A percentile compares a stretch with the other conserved stretches of the same genome.
phyloP scores from a whole-genome alignment of 1,140 invertebrate species.

The Heterodera carotae region DNA sequence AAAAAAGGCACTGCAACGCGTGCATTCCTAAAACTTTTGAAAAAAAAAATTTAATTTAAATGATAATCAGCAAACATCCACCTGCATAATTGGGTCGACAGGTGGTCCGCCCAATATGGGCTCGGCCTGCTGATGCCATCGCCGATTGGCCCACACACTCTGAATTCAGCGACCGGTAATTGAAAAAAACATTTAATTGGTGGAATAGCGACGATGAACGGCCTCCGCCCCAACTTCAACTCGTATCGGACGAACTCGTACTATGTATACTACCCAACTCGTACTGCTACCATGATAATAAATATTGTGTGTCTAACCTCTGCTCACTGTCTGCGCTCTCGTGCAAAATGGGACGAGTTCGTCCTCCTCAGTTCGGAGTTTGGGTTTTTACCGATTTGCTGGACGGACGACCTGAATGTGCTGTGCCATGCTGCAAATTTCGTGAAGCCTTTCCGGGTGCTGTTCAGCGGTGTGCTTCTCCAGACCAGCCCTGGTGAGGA shows the following conservation, averaged over 20 bases:
- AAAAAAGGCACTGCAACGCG: neutral
- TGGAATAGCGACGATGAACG: neutral
- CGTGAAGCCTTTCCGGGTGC: neutral
- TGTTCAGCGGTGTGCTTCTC: conserved; percentile 6
- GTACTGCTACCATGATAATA: no score
- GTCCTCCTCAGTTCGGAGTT: neutral
- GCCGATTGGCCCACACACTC: neutral
- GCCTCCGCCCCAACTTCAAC: no score
- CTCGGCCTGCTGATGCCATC: neutral
- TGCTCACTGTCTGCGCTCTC: neutral
- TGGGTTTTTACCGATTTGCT: neutral
- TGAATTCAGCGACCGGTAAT: neutral
- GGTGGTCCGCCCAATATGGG: neutral
- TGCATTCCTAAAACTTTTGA: neutral
- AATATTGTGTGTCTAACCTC: no score
- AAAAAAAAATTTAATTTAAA: no score
- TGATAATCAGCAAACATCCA: no score
- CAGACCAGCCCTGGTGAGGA: neutral
- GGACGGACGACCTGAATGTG: neutral
- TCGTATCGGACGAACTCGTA: no score
- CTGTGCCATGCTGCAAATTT: neutral
- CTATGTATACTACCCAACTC: no score
- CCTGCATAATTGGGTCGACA: no score
- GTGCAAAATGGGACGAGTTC: neutral
- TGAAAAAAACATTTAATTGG: neutral